A percentile compares a stretch with the other conserved stretches of the same genome.
These are phyloP conservation scores for Salvelinus fontinalis DNA, from an alignment of 2,113 vertebrate species.

Conservation along the genomic window DNA sequence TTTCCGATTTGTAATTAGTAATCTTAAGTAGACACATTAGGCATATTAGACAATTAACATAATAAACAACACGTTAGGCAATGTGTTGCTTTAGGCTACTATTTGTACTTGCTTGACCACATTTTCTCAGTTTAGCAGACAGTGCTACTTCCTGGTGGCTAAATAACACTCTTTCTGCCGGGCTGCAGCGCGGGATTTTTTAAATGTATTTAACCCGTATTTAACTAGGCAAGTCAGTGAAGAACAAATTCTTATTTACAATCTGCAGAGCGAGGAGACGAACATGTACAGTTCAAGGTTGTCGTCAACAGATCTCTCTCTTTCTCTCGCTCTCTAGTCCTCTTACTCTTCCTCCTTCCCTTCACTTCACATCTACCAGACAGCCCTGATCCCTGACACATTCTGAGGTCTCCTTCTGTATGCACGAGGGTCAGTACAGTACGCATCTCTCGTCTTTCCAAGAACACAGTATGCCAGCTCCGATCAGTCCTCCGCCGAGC, in stretches of 20 bases:
- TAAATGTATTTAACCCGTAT: too few species aligned
- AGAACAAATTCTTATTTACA: too few species aligned
- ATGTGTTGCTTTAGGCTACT: too few species aligned
- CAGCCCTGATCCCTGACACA: neutral
- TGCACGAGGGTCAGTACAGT: conserved; percentile 7
- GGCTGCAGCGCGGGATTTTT: neutral
- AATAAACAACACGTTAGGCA: too few species aligned
- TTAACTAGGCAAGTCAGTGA: too few species aligned
- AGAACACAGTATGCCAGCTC: conserved; percentile 23
- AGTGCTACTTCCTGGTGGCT: neutral
- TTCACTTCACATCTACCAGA: neutral
- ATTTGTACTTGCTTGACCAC: neutral
- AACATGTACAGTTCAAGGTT: neutral
- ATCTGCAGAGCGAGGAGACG: neutral
- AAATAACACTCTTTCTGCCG: neutral
- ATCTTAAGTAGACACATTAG: too few species aligned
- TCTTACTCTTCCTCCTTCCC: neutral
- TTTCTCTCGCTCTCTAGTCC: neutral
- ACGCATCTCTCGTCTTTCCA: conserved; percentile 11
- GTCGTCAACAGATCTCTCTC: neutral
- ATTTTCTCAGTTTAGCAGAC: neutral
- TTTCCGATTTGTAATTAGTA: too few species aligned
- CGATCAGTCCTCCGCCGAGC: conserved; percentile 16
- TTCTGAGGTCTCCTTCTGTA: neutral
- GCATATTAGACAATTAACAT: too few species aligned